A percentile compares a stretch with the other conserved stretches of the same genome.
phyloP scores from a whole-genome alignment of 2,797 vertebrate genomes.

The Valencia hispanica region DNA sequence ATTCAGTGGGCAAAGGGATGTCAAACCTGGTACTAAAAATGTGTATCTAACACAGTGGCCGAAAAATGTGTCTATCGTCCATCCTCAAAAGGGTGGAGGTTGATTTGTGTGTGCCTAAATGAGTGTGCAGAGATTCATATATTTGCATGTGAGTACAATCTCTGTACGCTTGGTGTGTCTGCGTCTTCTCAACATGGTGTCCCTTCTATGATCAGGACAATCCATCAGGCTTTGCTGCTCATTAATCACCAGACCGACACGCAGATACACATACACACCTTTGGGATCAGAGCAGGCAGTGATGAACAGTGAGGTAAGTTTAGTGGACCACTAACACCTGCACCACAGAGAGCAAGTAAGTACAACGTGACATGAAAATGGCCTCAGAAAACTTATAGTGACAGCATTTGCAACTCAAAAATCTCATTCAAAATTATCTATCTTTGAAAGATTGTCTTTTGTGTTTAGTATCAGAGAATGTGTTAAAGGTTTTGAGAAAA shows the following conservation, averaged over 20 bases:
- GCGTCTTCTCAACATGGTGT: slow-evolving; percentile 87
- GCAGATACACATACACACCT: slow-evolving; percentile 40
- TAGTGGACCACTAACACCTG: slow-evolving; percentile 72
- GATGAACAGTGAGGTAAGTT: slow-evolving; percentile 79
- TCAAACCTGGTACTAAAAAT: not conserved
- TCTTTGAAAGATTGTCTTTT: slow-evolving; percentile 4
- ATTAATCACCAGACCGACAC: slow-evolving; percentile 79
- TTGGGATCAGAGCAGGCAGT: slow-evolving; percentile 70
- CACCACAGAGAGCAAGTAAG: slow-evolving; percentile 45
- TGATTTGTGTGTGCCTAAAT: slow-evolving; percentile 9
- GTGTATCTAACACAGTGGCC: not conserved
- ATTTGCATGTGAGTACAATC: slow-evolving; percentile 33
- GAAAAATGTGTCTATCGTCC: slow-evolving; percentile 14
- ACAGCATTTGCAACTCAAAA: not conserved
- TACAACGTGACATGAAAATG: slow-evolving; percentile 11
- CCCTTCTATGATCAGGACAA: slow-evolving; percentile 86
- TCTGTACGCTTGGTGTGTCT: slow-evolving; percentile 81
- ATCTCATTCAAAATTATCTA: not conserved
- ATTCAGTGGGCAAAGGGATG: not conserved
- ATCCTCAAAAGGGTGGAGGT: slow-evolving; percentile 44
- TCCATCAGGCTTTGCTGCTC: slow-evolving; percentile 85
- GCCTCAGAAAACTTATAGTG: slow-evolving; percentile 28
- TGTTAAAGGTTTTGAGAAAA: too few species aligned
- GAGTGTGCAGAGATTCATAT: not conserved
- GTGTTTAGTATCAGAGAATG: not conserved